A percentile compares a stretch with the other conserved stretches of the same genome.
Conservation (phyloP, 2,888 invertebrate species). For the Athripsodes cinereus region DNA sequence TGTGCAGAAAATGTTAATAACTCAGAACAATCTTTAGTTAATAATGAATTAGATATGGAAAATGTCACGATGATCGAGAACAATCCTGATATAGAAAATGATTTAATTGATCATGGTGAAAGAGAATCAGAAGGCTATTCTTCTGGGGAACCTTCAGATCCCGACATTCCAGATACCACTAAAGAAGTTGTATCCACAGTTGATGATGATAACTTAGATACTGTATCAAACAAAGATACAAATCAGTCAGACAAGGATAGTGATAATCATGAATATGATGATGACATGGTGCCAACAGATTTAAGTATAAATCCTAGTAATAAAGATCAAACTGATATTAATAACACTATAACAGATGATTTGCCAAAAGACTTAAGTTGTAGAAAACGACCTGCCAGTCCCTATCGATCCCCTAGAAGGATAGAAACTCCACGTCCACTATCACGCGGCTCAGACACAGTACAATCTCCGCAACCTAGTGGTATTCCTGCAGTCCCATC, state of each 20-base stretch:
- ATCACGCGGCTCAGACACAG: conserved; percentile 64
- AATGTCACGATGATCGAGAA: neutral
- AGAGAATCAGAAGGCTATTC: conserved; percentile 14
- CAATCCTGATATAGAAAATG: conserved; percentile 8
- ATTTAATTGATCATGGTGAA: neutral
- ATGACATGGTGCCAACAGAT: conserved; percentile 48
- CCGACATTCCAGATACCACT: conserved; percentile 1
- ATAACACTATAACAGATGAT: conserved; percentile 31
- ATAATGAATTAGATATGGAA: neutral
- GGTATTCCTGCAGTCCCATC: conserved; percentile 65
- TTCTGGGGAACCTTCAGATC: conserved; percentile 15
- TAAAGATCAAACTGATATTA: conserved; percentile 33
- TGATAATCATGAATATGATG: conserved; percentile 34
- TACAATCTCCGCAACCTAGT: conserved; percentile 68
- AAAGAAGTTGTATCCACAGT: conserved; percentile 9
- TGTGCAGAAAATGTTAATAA: neutral
- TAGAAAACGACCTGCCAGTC: conserved; percentile 47
- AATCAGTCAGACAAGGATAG: conserved; percentile 24
- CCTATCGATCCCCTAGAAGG: conserved; percentile 44
- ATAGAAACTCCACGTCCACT: conserved; percentile 53
- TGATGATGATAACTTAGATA: conserved; percentile 25
- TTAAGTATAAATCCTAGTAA: conserved; percentile 36
- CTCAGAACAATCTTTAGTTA: neutral
- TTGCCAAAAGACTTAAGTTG: conserved; percentile 55
- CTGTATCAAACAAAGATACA: conserved; percentile 12